These are phyloP conservation scores for Carcina quercana DNA, from an alignment of 2,888 invertebrate species.

Conservation along the genomic window DNA sequence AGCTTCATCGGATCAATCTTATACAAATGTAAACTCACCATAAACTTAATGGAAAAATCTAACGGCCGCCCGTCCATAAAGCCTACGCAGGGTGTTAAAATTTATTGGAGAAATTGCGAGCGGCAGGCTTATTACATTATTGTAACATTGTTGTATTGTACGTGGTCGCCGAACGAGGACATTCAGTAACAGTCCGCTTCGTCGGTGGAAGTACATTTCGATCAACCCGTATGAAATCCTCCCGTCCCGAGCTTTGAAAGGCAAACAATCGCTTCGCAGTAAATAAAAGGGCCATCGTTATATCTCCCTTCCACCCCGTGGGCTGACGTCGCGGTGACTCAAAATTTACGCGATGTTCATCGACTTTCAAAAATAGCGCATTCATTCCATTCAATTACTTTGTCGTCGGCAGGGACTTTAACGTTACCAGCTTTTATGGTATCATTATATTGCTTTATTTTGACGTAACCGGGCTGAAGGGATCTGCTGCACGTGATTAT, in stretches of 20 bases:
- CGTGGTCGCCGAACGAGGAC: constrained; percentile 4
- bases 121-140: constrained; percentile 1
- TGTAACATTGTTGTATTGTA: constrained; percentile 3
- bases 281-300: constrained; percentile 38
- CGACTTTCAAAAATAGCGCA: constrained; percentile 23
- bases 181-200: constrained; percentile 7
- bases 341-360: constrained; percentile 27
- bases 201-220: constrained; percentile 43
- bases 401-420: constrained; percentile 8
- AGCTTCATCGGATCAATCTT: too few relatives aligned
- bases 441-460: constrained; percentile 9
- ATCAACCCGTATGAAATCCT: constrained; percentile 46
- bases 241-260: constrained; percentile 33
- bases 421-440: constrained; percentile 9
- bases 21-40: not conserved
- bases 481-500: too few relatives aligned
- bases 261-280: constrained; percentile 41
- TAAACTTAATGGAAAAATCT: constrained; percentile 1
- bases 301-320: constrained; percentile 43
- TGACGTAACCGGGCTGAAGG: too few relatives aligned
- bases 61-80: too few relatives aligned
- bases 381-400: constrained; percentile 16
- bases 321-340: constrained; percentile 23
- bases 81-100: constrained; percentile 1
- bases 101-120: constrained; percentile 2